Evolutionary conservation across 2,113 vertebrate genomes (phyloP).

Genomic region (Phyllostomus discolor): DNA sequence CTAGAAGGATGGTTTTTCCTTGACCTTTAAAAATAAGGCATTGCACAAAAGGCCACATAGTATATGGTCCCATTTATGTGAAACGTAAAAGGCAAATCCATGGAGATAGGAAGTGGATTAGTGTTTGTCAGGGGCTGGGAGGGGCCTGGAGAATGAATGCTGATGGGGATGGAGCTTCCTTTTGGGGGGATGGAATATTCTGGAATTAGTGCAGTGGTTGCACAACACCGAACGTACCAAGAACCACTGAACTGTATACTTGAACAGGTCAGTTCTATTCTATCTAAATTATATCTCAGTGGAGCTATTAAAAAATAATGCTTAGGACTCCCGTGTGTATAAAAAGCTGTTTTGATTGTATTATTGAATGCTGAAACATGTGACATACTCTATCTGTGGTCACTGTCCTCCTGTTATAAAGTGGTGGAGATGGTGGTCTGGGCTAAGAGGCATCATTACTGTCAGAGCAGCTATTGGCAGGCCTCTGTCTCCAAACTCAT

Average conservation of each 20-base stretch:
- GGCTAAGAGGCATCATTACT: not conserved
- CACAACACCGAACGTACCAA: not conserved
- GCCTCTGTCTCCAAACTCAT: not conserved
- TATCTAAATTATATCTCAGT: not conserved
- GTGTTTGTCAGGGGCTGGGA: not conserved
- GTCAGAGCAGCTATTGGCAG: not conserved
- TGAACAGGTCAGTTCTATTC: too few species aligned
- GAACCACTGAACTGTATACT: not conserved
- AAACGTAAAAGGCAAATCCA: not conserved
- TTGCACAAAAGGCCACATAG: not conserved
- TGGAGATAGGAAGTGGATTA: not conserved
- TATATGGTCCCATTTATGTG: not conserved
- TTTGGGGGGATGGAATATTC: not conserved
- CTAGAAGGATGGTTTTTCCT: not conserved
- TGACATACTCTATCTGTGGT: not conserved
- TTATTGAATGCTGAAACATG: fast-evolving
- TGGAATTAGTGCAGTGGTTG: not conserved
- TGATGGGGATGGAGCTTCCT: too few species aligned
- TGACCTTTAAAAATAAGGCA: not conserved
- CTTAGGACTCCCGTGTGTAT: not conserved
- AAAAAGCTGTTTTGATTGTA: too few species aligned
- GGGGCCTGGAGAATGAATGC: too few species aligned
- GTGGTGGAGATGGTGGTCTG: not conserved
- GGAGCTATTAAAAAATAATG: not conserved
- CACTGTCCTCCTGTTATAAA: not conserved